phyloP scores from a whole-genome alignment of 2,113 vertebrate species.

The Meleagris gallopavo region DNA sequence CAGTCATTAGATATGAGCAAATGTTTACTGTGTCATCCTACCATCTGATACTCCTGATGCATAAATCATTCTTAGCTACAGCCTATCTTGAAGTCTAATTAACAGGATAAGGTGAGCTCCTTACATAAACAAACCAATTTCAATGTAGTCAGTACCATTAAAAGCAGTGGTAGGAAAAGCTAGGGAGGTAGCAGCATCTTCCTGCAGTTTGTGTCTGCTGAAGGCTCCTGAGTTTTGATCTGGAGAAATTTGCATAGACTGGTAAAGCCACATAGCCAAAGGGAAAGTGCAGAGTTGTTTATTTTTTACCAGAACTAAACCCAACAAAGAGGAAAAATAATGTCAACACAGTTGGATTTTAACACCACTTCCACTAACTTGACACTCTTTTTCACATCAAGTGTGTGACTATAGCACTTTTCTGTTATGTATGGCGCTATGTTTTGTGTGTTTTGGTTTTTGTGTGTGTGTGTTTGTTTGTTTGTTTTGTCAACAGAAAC shows the following conservation, averaged over 20 bases:
- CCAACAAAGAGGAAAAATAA: conserved; percentile 15
- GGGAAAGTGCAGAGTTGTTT: conserved; percentile 28
- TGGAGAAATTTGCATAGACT: neutral
- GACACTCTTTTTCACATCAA: conserved; percentile 7
- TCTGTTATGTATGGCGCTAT: neutral
- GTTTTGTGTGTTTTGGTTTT: neutral
- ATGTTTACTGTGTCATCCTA: conserved; percentile 20
- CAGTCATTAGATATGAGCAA: neutral
- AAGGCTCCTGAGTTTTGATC: conserved; percentile 17
- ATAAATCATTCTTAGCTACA: conserved; percentile 39
- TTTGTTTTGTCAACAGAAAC: neutral
- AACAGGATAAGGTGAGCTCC: conserved; percentile 34
- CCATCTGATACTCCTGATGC: neutral
- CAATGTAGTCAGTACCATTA: neutral
- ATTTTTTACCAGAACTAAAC: conserved; percentile 21
- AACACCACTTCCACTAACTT: neutral
- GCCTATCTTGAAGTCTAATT: conserved; percentile 8
- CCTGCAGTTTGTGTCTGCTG: neutral
- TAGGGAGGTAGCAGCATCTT: conserved; percentile 2
- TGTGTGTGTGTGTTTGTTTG: neutral
- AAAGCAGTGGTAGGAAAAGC: neutral
- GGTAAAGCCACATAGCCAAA: neutral
- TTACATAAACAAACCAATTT: conserved; percentile 17
- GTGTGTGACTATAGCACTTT: neutral
- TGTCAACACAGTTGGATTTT: conserved; percentile 8